phyloP scores from a whole-genome alignment of 2,888 invertebrate genomes.

The Acrobasis suavella region DNA sequence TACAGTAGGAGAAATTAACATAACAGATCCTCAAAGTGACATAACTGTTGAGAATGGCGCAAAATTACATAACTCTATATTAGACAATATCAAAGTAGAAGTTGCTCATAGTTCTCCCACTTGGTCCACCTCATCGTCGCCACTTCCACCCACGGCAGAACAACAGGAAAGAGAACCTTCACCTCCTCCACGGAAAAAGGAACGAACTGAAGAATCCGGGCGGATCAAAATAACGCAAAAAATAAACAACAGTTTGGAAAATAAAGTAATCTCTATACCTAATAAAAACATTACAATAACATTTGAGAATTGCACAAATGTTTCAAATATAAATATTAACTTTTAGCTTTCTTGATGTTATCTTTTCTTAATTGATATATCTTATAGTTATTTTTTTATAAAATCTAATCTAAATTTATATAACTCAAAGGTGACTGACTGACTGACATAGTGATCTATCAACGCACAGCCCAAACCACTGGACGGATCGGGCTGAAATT shows the following conservation, averaged over 20 bases:
- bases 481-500: no score
- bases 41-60: not conserved
- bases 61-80: not conserved
- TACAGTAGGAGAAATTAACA: constrained; percentile 30
- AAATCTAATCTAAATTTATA: no score
- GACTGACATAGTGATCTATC: no score
- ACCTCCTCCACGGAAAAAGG: not conserved
- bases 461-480: no score
- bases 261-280: not conserved
- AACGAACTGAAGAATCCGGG: not conserved
- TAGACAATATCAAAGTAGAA: not conserved
- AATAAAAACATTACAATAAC: constrained; percentile 9
- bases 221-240: not conserved
- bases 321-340: constrained; percentile 13
- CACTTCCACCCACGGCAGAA: not conserved
- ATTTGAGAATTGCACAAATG: constrained; percentile 8
- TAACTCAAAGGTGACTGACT: no score
- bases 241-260: constrained; percentile 2
- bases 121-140: not conserved
- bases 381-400: no score
- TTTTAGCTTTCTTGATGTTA: not conserved
- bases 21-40: constrained; percentile 9
- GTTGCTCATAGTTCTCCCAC: not conserved
- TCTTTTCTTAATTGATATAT: not conserved
- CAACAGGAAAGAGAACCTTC: not conserved